Evolutionary conservation across 2,888 invertebrate genomes (phyloP).

Genomic region (Nemotelus pantherinus): DNA sequence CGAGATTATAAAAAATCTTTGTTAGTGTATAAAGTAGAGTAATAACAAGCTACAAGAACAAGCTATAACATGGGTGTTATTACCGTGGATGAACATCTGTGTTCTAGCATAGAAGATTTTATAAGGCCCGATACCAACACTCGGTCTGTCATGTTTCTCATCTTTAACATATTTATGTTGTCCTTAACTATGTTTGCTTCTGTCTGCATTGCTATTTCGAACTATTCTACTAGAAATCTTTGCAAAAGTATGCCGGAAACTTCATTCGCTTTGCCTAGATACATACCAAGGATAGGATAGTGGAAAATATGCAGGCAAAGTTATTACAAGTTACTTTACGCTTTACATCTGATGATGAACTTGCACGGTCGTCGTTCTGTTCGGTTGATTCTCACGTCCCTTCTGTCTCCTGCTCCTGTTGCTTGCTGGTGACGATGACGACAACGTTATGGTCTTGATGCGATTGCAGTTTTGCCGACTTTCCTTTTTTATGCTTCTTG

Average conservation of each 20-base stretch:
- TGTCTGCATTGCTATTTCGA: neutral
- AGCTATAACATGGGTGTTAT: neutral
- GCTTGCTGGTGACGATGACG: neutral
- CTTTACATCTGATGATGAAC: conserved; percentile 41
- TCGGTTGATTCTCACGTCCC: no score
- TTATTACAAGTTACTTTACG: conserved; percentile 39
- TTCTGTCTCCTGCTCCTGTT: neutral
- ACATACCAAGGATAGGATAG: neutral
- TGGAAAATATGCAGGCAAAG: conserved; percentile 32
- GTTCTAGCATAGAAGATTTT: neutral
- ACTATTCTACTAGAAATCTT: conserved; percentile 5
- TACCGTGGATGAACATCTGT: conserved; percentile 1
- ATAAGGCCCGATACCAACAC: neutral
- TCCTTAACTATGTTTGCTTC: no score
- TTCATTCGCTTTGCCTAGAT: conserved; percentile 10
- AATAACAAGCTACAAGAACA: no score
- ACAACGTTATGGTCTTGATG: neutral
- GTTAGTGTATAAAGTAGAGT: no score
- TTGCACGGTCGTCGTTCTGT: neutral
- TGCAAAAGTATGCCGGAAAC: neutral
- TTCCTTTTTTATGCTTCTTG: no score
- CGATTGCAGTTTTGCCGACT: neutral
- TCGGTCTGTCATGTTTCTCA: no score
- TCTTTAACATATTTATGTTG: no score
- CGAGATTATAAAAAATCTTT: no score